phyloP scores from a whole-genome alignment of 2,797 vertebrate genomes.

The Alosa sapidissima region DNA sequence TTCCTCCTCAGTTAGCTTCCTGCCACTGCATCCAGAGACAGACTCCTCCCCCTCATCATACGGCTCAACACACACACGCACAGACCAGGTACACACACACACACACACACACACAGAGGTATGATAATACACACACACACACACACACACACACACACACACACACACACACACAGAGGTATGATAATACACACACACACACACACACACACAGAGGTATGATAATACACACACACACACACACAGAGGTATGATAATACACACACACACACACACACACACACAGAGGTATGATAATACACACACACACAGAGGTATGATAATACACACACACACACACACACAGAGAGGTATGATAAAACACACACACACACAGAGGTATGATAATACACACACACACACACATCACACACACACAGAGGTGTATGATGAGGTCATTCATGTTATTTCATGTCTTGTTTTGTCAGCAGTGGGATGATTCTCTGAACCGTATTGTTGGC shows the following conservation, averaged over 20 bases:
- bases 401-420: too few species aligned
- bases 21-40: slow-evolving; percentile 64
- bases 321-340: too few species aligned
- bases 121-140: not conserved
- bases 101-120: not conserved
- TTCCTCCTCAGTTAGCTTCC: slow-evolving; percentile 44
- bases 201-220: not conserved
- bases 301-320: too few species aligned
- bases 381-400: too few species aligned
- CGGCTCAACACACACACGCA: slow-evolving; percentile 44
- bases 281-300: too few species aligned
- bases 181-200: not conserved
- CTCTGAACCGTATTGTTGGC: slow-evolving; percentile 17
- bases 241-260: too few species aligned
- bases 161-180: slow-evolving; percentile 36
- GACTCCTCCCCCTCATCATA: slow-evolving; percentile 55
- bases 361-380: too few species aligned
- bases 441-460: not conserved
- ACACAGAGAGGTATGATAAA: too few species aligned
- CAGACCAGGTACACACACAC: not conserved
- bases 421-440: too few species aligned
- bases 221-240: too few species aligned
- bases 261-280: too few species aligned
- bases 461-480: slow-evolving; percentile 47
- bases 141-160: not conserved